phyloP scores from a whole-genome alignment of 2,888 invertebrate species.

The Panzeria rudis region DNA sequence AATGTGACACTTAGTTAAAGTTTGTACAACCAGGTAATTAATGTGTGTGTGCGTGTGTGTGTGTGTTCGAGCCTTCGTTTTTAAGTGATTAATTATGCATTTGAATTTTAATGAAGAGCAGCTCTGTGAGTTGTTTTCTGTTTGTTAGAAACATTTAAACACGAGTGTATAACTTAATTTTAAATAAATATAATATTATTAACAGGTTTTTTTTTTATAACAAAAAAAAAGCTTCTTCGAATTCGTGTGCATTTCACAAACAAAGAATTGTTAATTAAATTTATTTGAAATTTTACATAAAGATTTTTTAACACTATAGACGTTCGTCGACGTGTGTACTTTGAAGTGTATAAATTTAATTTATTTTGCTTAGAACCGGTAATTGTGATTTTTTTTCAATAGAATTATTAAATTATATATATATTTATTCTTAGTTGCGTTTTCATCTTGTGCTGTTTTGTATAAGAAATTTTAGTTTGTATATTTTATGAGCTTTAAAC shows the following conservation, averaged over 20 bases:
- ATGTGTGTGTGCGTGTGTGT: background rate
- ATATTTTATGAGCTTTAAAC: slow-evolving; percentile 14
- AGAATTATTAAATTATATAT: slow-evolving; percentile 3
- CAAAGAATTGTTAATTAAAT: slow-evolving; percentile 7
- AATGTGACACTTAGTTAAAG: background rate
- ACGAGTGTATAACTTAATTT: background rate
- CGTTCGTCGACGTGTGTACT: background rate
- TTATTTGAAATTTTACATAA: background rate
- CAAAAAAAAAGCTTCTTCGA: background rate
- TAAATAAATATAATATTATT: slow-evolving; percentile 1
- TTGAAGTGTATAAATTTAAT: slow-evolving; percentile 4
- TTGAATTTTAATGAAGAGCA: slow-evolving; percentile 39
- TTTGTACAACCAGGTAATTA: background rate
- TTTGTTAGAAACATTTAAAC: slow-evolving; percentile 2
- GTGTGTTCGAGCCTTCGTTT: background rate
- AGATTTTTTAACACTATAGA: background rate
- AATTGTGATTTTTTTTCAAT: slow-evolving; percentile 10
- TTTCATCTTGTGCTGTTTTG: slow-evolving; percentile 9
- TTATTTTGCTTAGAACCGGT: slow-evolving; percentile 27
- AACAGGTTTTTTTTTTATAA: slow-evolving; percentile 26
- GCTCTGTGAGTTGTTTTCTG: background rate
- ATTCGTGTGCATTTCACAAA: slow-evolving; percentile 5
- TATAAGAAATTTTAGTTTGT: slow-evolving; percentile 52
- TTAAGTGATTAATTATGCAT: slow-evolving; percentile 38
- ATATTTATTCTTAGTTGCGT: background rate